Evolutionary conservation across 92 coral and sea anemone genomes (phyloP).

Genomic region (Epizoanthus fatuus): DNA sequence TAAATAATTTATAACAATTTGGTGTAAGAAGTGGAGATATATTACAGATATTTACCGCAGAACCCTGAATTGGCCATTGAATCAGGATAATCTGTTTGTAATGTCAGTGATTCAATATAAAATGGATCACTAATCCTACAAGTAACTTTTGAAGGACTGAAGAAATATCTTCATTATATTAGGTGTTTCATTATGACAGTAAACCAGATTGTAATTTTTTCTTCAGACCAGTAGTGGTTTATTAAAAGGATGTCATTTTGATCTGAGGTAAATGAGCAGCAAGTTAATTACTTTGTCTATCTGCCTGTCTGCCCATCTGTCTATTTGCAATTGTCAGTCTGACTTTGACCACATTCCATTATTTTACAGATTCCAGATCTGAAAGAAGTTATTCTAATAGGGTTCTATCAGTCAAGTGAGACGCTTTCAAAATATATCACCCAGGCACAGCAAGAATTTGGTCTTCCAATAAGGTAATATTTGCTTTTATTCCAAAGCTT

Average conservation of each 20-base stretch:
- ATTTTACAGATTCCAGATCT: constrained; percentile 85
- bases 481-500: not conserved
- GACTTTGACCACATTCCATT: not conserved
- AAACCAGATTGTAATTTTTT: no score
- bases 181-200: no score
- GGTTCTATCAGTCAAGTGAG: constrained; percentile 96
- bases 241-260: no score
- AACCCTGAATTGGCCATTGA: no score
- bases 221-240: not conserved
- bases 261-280: not conserved
- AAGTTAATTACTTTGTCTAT: not conserved
- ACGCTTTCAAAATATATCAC: constrained; percentile 92
- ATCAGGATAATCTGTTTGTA: no score
- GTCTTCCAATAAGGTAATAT: constrained; percentile 88
- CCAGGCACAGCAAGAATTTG: constrained; percentile 93
- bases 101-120: no score
- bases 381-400: constrained; percentile 91
- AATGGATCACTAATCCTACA: no score
- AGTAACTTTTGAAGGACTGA: no score
- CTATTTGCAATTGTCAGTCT: not conserved
- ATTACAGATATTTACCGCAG: no score
- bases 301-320: not conserved
- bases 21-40: no score
- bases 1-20: no score
- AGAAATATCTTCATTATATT: no score